Base-by-base conservation (phyloP, 2,888 invertebrate genomes). In the Pterostichus madidus region DNA sequence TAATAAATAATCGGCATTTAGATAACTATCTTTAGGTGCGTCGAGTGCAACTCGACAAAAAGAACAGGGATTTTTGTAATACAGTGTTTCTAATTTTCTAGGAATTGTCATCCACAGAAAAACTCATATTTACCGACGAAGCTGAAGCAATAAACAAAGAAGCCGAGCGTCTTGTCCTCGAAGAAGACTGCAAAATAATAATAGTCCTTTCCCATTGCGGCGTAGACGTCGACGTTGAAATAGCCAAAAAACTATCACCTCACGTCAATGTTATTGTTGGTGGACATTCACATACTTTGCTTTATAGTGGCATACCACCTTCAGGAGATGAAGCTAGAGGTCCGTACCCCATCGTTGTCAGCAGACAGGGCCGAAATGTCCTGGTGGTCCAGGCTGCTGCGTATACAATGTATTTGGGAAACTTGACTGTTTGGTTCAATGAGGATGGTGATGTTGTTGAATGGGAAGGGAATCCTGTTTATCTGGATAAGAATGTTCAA, bases 131-230 rank as follows among this genome's bases (percentile, higher is more conserved):
- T 88, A 91, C 93, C n/a, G 93, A 95, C 86, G 96, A 96, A 88
- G 91, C 93, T 46, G 91, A 91, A 64, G 91, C 94, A 0, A 92
- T 96, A 0, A 93, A 93, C 84, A 91, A 91, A 2, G 96, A 96
- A 89, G 94, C 95, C 0, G 91, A 24, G 24, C 17, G 24, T 11
- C 87, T 96, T 44, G 92, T 92, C 1, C 88, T 89, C 53, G 91
- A 90, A 52, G 90, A 93, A 84, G 94, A 93, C 0, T 93, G 96
- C 2, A 93, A 96, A 85, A 95, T 96, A 77, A 95, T 97, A 85
- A 93, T 97, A 76, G 95, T 95, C 2, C 90, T 97, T n/a, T 96
- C 97, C 0, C 97, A 97, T 88, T 93, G 95, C 75, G 97, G 97
- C 1, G 91, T 95, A 68, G 92, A 93, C 1, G 92, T 93, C 17